Evolutionary conservation across 2,888 invertebrate genomes (phyloP).

Genomic region (Emmelina monodactyla): DNA sequence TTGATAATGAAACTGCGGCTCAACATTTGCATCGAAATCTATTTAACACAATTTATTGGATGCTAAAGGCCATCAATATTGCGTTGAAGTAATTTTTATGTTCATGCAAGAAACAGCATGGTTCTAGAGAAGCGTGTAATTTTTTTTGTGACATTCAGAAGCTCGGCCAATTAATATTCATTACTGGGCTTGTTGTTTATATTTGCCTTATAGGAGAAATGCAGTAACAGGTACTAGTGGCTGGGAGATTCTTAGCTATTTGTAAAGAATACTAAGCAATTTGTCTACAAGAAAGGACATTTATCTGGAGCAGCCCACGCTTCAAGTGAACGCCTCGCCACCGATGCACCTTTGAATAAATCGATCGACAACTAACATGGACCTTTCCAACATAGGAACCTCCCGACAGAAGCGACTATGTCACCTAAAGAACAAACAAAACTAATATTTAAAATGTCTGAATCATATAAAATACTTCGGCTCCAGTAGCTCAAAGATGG

Average conservation of each 20-base stretch:
- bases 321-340: too few relatives aligned
- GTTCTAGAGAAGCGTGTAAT: conserved; percentile 12
- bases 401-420: too few relatives aligned
- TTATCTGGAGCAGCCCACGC: too few relatives aligned
- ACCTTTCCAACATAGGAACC: too few relatives aligned
- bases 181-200: conserved; percentile 28
- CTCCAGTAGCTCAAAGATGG: conserved; percentile 14
- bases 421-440: too few relatives aligned
- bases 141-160: conserved; percentile 25
- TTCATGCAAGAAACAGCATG: conserved; percentile 1
- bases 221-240: conserved; percentile 22
- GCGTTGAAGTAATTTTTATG: conserved; percentile 4
- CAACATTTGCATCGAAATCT: too few relatives aligned
- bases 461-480: conserved; percentile 13
- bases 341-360: too few relatives aligned
- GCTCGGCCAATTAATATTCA: conserved; percentile 36
- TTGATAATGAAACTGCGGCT: too few relatives aligned
- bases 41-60: conserved; percentile 8
- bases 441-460: too few relatives aligned
- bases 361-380: too few relatives aligned
- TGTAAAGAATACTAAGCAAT: conserved; percentile 36
- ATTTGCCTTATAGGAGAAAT: conserved; percentile 31
- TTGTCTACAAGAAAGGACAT: conserved; percentile 40
- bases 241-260: conserved; percentile 30
- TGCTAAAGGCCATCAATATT: conserved; percentile 11